Base-by-base conservation (phyloP, 1,140 invertebrate genomes). In the Micrasema longulum region DNA sequence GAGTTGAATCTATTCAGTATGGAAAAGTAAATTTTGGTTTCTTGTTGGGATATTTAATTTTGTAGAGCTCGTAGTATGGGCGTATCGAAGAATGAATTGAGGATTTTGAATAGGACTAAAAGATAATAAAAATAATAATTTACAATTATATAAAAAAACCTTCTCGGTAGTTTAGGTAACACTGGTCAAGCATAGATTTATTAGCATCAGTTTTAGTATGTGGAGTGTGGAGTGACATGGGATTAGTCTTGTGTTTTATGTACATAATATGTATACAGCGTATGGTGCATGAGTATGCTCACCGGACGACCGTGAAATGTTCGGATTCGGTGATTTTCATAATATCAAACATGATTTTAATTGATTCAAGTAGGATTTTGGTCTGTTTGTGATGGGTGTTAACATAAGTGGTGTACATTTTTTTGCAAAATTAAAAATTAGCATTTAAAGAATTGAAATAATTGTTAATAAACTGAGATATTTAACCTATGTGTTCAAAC, bases 271-370 rank as follows among this genome's bases (percentile, higher is more conserved):
- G 12, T 2, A 23, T 10, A n/a, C n/a, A n/a, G n/a, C n/a, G n/a
- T n/a, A n/a, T n/a, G n/a, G n/a, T n/a, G n/a, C n/a, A n/a, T n/a
- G n/a, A n/a, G n/a, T 53, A 23, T 9, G 5, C 1, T 20, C 55
- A 41, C 36, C 11, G 16, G 55, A 36, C 38, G 55, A 60, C 55
- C 55, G 55, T 60, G 55, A 60, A 60, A 41, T 41, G 18, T 11
- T 20, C 35, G 9, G 11, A 60, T 41, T 12, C n/a, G 10, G 35
- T 60, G 16, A 41, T 43, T 43, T 36, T 60, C 22, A 26, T 31
- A 53, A 53, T 16, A 53, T 26, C 26, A 18, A 20, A 20, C 36
- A 16, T 38, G 12, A 22, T 41, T 60, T 60, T 60, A 38, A 60
- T 41, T 60, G 35, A 41, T 41, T 60, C 36, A 20, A 16, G 22